Percentiles rank a stretch among this genome's conserved stretches.
These are phyloP conservation scores for Drosophila guanche DNA, from an alignment of 1,140 invertebrate species.

Conservation along the genomic window DNA sequence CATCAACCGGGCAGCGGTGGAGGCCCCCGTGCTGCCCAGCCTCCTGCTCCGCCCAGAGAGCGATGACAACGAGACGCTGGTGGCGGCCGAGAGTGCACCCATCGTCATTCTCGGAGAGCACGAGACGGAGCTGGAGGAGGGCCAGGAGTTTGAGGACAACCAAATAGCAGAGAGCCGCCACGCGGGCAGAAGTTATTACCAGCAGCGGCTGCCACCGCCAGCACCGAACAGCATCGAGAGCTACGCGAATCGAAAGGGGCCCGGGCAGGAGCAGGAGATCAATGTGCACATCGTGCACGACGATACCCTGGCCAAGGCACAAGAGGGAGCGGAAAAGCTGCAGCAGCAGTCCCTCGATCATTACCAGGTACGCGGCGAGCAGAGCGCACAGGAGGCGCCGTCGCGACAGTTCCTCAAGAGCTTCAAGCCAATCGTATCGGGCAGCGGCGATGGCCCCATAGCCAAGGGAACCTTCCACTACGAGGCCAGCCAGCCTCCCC, in stretches of 20 bases:
- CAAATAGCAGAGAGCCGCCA: conserved; percentile 71
- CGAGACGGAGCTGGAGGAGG: conserved; percentile 62
- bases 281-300: conserved; percentile 74
- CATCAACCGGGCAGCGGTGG: conserved; percentile 72
- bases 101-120: conserved; percentile 73
- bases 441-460: conserved; percentile 42
- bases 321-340: conserved; percentile 5
- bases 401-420: conserved; percentile 73
- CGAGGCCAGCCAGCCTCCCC: conserved; percentile 41
- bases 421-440: conserved; percentile 66
- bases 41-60: conserved; percentile 57
- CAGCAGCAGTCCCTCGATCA: conserved; percentile 32
- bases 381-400: conserved; percentile 58
- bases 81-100: conserved; percentile 67
- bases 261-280: conserved; percentile 61
- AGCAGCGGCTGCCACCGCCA: conserved; percentile 43
- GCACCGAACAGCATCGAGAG: conserved; percentile 37
- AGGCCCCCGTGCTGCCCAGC: conserved; percentile 73
- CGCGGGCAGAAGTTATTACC: conserved; percentile 52
- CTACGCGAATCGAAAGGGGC: conserved; percentile 55
- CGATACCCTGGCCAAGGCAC: conserved; percentile 18
- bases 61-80: conserved; percentile 57
- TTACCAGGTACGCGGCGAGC: conserved; percentile 58
- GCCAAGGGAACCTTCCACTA: conserved; percentile 72
- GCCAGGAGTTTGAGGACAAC: conserved; percentile 64